Base-by-base conservation (phyloP, 2,888 invertebrate species). In the Ophioninae sp. region DNA sequence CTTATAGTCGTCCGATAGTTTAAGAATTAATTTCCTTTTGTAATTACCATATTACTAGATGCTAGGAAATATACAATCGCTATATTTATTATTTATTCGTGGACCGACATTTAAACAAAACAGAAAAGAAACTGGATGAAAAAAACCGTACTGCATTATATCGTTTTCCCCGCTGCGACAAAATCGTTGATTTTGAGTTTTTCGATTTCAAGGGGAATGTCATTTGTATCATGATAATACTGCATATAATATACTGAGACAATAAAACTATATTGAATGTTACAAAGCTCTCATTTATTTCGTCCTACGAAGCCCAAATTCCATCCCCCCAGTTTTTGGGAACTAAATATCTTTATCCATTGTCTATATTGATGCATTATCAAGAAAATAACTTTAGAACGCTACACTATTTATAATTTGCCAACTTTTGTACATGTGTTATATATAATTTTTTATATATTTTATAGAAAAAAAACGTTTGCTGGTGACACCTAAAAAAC, bases 181-280 rank as follows among this genome's bases (percentile, higher is more conserved):
- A 83, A 69, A 69, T 80, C 58, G 56, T 82, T 79, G 78, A 76
- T 68, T 22, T 85, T 79, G 61, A 80, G 77, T 82, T 72, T 63
- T 82, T 81, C 30, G 74, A 79, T 83, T 61, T 61, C 69, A 75
- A 61, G 86, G 86, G 87, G 86, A 87, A 86, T 86, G 87, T 89
- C 87, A 87, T 89, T 87, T 87, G 83, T 88, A 88, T 88, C 84
- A 87, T 86, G 89, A 88, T 91, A 90, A 89, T 87, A 88, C 86
- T 87, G 85, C 87, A 88, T 68, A 87, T 86, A 87, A 88, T 88
- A 89, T 90, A 90, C 89, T 86, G 88, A 91, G 92, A 93, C 92
- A 93, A 92, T 92, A 93, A 92, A 91, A 90, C 88, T 91, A 91
- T 91, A 91, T 90, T 89, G 88, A 91, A 90, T 89, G 90, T 91